phyloP scores from a whole-genome alignment of 1,140 invertebrate species.

The Neotoxoptera formosana region DNA sequence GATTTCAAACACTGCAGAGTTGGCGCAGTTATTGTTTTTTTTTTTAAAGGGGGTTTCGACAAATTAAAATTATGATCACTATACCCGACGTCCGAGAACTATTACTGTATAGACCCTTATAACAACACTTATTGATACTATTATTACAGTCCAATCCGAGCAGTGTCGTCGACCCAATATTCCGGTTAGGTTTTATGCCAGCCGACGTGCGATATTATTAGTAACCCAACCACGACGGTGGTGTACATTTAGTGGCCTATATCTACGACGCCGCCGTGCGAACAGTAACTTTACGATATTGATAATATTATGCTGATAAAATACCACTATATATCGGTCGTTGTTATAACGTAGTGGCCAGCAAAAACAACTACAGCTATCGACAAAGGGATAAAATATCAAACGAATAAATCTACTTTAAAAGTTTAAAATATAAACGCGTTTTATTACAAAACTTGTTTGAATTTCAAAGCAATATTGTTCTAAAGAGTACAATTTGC shows the following conservation, averaged over 20 bases:
- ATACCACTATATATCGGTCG: not conserved
- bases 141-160: too few species aligned
- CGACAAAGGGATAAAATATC: not conserved
- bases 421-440: constrained; percentile 1
- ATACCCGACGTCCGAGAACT: too few species aligned
- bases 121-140: too few species aligned
- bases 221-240: not conserved
- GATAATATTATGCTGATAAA: not conserved
- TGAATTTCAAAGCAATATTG: not conserved
- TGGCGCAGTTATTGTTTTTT: too few species aligned
- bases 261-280: not conserved
- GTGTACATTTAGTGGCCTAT: not conserved
- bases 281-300: not conserved
- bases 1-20: too few species aligned
- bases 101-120: too few species aligned
- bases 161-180: too few species aligned
- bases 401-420: constrained; percentile 16
- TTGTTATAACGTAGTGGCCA: not conserved
- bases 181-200: too few species aligned
- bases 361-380: not conserved
- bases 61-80: too few species aligned
- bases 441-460: not conserved
- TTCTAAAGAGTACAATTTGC: not conserved
- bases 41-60: too few species aligned
- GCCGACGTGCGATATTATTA: not conserved